Evolutionary conservation across 2,888 invertebrate genomes (phyloP).

Genomic region (Poecilus cupreus): DNA sequence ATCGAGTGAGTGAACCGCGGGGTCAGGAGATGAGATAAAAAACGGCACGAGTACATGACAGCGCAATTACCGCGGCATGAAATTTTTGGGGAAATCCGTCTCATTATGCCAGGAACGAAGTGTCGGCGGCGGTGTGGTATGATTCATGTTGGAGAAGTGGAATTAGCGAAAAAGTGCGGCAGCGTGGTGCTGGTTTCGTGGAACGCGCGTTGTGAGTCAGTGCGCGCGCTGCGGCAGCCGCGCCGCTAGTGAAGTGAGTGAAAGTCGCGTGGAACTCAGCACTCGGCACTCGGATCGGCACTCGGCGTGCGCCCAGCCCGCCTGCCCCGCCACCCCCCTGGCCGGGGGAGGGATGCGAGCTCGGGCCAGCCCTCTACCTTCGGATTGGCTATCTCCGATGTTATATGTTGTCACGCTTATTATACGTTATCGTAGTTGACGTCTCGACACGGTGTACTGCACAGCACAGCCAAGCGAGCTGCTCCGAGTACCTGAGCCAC

Average conservation of each 20-base stretch:
- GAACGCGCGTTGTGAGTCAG: constrained; percentile 12
- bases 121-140: background rate
- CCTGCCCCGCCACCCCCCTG: background rate
- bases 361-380: constrained; percentile 38
- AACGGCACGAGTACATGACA: constrained; percentile 22
- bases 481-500: background rate
- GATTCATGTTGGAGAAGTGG: constrained; percentile 22
- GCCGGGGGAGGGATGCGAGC: constrained; percentile 4
- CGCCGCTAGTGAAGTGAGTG: constrained; percentile 21
- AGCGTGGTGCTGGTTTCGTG: constrained; percentile 12
- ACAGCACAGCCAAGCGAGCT: constrained; percentile 19
- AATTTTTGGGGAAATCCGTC: constrained; percentile 49
- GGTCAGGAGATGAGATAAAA: background rate
- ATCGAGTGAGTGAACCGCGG: background rate
- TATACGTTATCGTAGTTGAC: constrained; percentile 55
- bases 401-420: constrained; percentile 54
- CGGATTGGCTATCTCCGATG: constrained; percentile 50
- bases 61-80: constrained; percentile 39
- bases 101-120: background rate
- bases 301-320: background rate
- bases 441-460: constrained; percentile 46
- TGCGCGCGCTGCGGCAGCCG: constrained; percentile 3
- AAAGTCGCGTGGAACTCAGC: constrained; percentile 9
- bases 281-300: background rate
- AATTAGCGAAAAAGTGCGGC: constrained; percentile 3